Percentiles rank a stretch among this genome's conserved stretches.
Evolutionary conservation across 2,113 vertebrate species (phyloP).

Genomic region (Salvelinus sp.): DNA sequence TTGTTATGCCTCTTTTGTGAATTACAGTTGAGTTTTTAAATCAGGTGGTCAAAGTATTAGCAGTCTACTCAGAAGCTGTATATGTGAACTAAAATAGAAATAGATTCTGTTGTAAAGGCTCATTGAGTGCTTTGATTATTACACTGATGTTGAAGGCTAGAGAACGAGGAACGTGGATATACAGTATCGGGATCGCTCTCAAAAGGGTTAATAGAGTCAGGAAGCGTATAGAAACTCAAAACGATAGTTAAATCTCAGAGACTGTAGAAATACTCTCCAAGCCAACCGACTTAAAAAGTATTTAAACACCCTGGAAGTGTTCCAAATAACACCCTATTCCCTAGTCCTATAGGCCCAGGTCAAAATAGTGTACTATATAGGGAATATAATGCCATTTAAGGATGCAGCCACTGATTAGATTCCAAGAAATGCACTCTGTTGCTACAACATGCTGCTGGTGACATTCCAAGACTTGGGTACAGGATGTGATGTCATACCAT

Average conservation of each 20-base stretch:
- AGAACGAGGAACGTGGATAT: background rate
- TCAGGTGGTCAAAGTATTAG: background rate
- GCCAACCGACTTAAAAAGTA: conserved; percentile 6
- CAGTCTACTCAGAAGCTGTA: background rate
- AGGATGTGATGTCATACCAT: conserved; percentile 37
- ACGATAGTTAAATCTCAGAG: conserved; percentile 9
- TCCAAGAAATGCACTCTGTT: conserved; percentile 21
- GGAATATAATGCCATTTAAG: too few relatives aligned
- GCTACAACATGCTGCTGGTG: conserved; percentile 6
- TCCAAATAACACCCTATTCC: too few relatives aligned
- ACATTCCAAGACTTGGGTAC: conserved; percentile 21
- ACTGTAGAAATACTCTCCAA: conserved; percentile 18
- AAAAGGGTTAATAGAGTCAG: background rate
- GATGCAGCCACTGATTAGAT: background rate
- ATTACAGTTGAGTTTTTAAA: too few relatives aligned
- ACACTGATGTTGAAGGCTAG: background rate
- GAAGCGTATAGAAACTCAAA: conserved; percentile 24
- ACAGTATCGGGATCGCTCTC: background rate
- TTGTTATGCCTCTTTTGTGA: too few relatives aligned
- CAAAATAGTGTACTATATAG: too few relatives aligned
- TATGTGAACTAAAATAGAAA: conserved; percentile 13
- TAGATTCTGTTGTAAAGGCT: conserved; percentile 16
- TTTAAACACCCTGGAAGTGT: conserved; percentile 1
- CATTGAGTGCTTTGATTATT: conserved; percentile 18
- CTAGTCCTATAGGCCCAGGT: too few relatives aligned